Percentiles rank a stretch among this genome's conserved stretches.
phyloP scores from a whole-genome alignment of 2,888 invertebrate species.

The Epistrophe grossulariae region DNA sequence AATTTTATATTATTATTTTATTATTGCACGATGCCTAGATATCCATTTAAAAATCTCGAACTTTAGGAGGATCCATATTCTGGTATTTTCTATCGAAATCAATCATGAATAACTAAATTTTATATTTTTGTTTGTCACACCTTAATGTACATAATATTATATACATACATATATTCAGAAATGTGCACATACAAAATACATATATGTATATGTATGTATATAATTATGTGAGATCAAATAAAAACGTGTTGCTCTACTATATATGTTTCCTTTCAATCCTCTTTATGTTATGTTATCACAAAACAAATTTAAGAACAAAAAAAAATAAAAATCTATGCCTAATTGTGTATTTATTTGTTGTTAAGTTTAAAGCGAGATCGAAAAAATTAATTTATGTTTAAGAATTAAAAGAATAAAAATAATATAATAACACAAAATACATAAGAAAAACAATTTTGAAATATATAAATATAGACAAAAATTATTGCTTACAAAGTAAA shows the following conservation, averaged over 20 bases:
- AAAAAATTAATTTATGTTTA: slow-evolving; percentile 66
- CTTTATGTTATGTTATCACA: slow-evolving; percentile 55
- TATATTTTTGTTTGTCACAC: too few relatives aligned
- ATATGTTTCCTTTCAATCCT: slow-evolving; percentile 65
- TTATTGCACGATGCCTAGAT: too few relatives aligned
- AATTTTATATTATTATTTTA: too few relatives aligned
- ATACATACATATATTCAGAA: too few relatives aligned
- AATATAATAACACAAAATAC: slow-evolving; percentile 10
- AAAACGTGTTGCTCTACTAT: slow-evolving; percentile 52
- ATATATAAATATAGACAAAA: slow-evolving; percentile 61
- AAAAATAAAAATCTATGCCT: slow-evolving; percentile 56
- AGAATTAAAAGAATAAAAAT: slow-evolving; percentile 40
- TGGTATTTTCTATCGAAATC: too few relatives aligned
- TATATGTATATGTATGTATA: slow-evolving; percentile 40
- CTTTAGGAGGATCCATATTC: too few relatives aligned
- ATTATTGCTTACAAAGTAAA: slow-evolving; percentile 62
- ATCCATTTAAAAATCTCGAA: too few relatives aligned
- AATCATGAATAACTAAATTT: too few relatives aligned
- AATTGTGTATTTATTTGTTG: slow-evolving; percentile 77
- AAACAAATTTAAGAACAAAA: slow-evolving; percentile 28
- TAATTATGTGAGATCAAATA: slow-evolving; percentile 26
- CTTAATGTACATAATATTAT: neutral
- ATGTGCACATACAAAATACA: too few relatives aligned
- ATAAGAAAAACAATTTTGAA: slow-evolving; percentile 48
- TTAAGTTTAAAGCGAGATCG: slow-evolving; percentile 76